Evolutionary conservation across 2,888 invertebrate genomes (phyloP).

Genomic region (Eretmocerus hayati): DNA sequence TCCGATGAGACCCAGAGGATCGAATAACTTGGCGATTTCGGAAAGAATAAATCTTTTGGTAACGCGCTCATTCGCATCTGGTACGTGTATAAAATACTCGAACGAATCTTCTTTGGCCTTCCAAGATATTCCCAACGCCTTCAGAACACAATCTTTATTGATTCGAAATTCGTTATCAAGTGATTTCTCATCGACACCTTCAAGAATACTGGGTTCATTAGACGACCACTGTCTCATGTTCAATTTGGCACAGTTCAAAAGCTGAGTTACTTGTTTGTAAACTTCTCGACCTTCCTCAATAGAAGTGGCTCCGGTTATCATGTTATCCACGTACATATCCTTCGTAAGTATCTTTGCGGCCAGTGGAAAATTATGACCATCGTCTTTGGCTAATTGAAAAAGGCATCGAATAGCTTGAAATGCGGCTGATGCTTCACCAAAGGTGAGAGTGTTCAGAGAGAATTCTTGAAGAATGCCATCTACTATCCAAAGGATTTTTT

Average conservation of each 20-base stretch:
- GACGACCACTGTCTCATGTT: slow-evolving; percentile 23
- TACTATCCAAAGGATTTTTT: slow-evolving; percentile 30
- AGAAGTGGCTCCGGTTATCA: slow-evolving; percentile 14
- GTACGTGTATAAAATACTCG: slow-evolving; percentile 14
- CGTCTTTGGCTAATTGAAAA: slow-evolving; percentile 21
- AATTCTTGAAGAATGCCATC: slow-evolving; percentile 8
- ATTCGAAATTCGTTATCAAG: neutral
- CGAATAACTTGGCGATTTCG: slow-evolving; percentile 26
- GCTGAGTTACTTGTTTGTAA: slow-evolving; percentile 12
- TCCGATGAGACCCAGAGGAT: slow-evolving; percentile 26
- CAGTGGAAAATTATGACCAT: slow-evolving; percentile 11
- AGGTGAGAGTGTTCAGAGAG: neutral
- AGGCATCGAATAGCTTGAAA: slow-evolving; percentile 24
- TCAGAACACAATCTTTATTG: slow-evolving; percentile 7
- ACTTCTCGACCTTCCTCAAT: slow-evolving; percentile 12
- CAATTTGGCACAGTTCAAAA: slow-evolving; percentile 20
- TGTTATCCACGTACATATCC: slow-evolving; percentile 24
- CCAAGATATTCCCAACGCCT: slow-evolving; percentile 12
- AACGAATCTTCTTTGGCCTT: slow-evolving; percentile 17
- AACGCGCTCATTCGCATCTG: neutral
- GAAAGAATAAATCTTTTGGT: slow-evolving; percentile 18
- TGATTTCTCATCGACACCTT: neutral
- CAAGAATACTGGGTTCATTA: neutral
- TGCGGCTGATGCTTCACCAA: slow-evolving; percentile 25
- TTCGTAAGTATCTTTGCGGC: slow-evolving; percentile 5